Conservation (phyloP, 2,113 vertebrate species). For the Stercorarius parasiticus region DNA sequence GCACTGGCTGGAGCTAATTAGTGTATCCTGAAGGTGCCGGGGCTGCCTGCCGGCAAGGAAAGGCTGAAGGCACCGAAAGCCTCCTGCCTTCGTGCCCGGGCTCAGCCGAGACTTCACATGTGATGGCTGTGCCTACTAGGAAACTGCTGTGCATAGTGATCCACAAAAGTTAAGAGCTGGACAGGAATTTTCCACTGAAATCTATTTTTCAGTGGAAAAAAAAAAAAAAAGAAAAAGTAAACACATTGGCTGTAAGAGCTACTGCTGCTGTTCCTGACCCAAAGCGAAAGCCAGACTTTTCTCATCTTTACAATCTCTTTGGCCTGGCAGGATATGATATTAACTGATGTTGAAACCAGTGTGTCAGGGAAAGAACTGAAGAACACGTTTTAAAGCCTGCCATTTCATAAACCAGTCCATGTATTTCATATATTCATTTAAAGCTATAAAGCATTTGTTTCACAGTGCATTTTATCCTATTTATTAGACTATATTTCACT, state of each 20-base stretch:
- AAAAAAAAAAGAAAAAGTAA: neutral
- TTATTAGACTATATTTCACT: conserved; percentile 2
- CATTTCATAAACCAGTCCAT: neutral
- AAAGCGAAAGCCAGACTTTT: neutral
- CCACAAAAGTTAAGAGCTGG: neutral
- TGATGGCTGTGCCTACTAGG: neutral
- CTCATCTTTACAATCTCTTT: neutral
- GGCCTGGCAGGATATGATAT: neutral
- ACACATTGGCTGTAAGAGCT: neutral
- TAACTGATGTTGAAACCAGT: neutral
- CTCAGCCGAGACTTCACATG: neutral
- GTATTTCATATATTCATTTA: neutral
- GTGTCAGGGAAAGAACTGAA: neutral
- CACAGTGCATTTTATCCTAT: neutral
- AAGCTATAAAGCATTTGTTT: neutral
- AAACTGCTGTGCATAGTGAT: neutral
- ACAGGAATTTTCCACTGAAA: neutral
- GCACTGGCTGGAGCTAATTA: neutral
- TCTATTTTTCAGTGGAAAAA: neutral
- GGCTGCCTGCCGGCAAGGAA: neutral
- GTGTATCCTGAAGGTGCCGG: neutral
- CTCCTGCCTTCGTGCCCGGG: rapidly evolving
- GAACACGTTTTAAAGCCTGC: neutral
- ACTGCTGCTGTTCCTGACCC: neutral
- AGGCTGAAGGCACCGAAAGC: neutral